Conservation (phyloP, 2,888 invertebrate species). For the Troides helena region DNA sequence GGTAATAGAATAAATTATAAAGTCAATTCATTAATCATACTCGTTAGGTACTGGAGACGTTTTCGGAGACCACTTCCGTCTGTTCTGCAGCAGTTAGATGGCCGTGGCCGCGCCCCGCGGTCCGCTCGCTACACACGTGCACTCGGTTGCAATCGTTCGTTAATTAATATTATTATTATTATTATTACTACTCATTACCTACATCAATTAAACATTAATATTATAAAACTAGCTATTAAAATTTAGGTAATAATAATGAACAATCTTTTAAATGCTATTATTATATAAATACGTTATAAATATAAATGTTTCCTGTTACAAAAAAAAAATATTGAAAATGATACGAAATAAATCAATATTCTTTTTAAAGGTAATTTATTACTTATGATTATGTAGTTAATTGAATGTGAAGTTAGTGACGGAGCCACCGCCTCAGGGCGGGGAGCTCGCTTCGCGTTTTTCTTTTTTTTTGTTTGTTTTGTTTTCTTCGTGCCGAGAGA, state of each 20-base stretch:
- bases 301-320: conserved; percentile 82
- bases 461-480: conserved; percentile 60
- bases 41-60: conserved; percentile 73
- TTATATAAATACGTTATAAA: conserved; percentile 82
- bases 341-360: conserved; percentile 80
- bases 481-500: conserved; percentile 67
- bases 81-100: conserved; percentile 57
- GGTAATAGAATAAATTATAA: conserved; percentile 78
- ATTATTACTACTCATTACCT: conserved; percentile 63
- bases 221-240: conserved; percentile 79
- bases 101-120: conserved; percentile 29
- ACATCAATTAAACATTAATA: conserved; percentile 81
- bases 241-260: conserved; percentile 81
- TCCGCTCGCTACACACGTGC: conserved; percentile 65
- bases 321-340: conserved; percentile 79
- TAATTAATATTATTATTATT: conserved; percentile 70
- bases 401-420: conserved; percentile 76
- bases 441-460: conserved; percentile 69
- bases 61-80: conserved; percentile 65
- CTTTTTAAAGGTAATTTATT: conserved; percentile 80
- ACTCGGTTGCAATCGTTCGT: conserved; percentile 74
- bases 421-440: conserved; percentile 65
- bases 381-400: conserved; percentile 80
- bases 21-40: conserved; percentile 80
- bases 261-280: conserved; percentile 82